Evolutionary conservation across 2,888 invertebrate species (phyloP), one percentile per base, ranked within the genome.

Genomic region (Xestia xanthographa): DNA sequence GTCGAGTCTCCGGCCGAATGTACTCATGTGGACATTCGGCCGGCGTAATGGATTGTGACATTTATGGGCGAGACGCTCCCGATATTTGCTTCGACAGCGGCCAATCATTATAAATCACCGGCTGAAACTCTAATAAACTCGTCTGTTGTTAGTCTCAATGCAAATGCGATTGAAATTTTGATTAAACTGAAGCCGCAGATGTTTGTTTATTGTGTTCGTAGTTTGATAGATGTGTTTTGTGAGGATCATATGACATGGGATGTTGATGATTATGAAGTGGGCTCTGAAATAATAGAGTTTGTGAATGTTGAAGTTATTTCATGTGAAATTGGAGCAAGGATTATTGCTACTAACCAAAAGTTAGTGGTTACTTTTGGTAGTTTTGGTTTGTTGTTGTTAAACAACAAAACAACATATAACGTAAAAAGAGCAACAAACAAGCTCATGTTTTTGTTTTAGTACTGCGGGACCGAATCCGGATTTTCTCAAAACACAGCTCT

Each of bases 31-130:
- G 83, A 87, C 87, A 88, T 88, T 88, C 79, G 79, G 66, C 75
- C 80, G 75, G 56, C 85, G 79, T 89, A 89, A 89, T 88, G 83
- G 88, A 88, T 88, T 75, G 89, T 86, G 89, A 88, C 89, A 83
- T 89, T 89, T 88, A 89, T 89, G 80, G 84, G 81, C 82, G 84
- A 82, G 88, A 83, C 86, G 84, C 84, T 79, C 73, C 80, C 82
- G 88, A 88, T 88, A 86, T 88, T 84, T 88, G 87, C 88, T 88
- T 88, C 87, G 87, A 89, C 89, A 88, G 85, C 88, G 79, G 81
- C 85, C 88, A 89, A 88, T 88, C 88, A 88, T 83, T 89, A 89
- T 88, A 89, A 89, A 88, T 88, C 86, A 87, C 88, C 82, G 68
- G 60, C 75, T 78, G 84, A 79, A 83, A 83, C 87, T 87, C 89